Evolutionary conservation across 1,140 invertebrate species (phyloP).

Genomic region (Leptinotarsa texana): DNA sequence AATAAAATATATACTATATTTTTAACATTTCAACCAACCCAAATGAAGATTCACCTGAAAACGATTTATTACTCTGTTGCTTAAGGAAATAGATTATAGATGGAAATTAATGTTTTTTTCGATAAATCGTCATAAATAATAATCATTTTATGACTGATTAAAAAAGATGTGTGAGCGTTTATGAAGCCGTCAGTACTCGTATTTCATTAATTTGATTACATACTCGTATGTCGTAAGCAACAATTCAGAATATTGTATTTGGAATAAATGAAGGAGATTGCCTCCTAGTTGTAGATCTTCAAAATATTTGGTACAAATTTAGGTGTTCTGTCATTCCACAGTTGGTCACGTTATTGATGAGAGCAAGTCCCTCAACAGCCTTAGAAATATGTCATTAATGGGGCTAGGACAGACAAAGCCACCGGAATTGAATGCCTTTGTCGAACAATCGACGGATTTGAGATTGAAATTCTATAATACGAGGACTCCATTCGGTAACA

Average conservation of each 20-base stretch:
- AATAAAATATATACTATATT: no score
- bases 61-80: no score
- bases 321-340: not conserved
- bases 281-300: no score
- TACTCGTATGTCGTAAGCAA: not conserved
- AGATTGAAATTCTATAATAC: slow-evolving; percentile 50
- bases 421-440: slow-evolving; percentile 29
- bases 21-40: no score
- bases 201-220: not conserved
- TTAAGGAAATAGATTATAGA: no score
- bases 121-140: no score
- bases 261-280: not conserved
- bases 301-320: not conserved
- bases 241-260: not conserved
- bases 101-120: no score
- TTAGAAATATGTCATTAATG: slow-evolving; percentile 26
- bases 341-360: not conserved
- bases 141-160: no score
- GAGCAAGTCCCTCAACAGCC: not conserved
- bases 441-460: slow-evolving; percentile 47
- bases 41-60: no score
- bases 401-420: slow-evolving; percentile 23
- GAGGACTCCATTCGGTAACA: slow-evolving; percentile 45
- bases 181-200: not conserved
- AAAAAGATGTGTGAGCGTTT: no score